Evolutionary conservation across 2,797 vertebrate species (phyloP).

Genomic region (Cuculus canorus): DNA sequence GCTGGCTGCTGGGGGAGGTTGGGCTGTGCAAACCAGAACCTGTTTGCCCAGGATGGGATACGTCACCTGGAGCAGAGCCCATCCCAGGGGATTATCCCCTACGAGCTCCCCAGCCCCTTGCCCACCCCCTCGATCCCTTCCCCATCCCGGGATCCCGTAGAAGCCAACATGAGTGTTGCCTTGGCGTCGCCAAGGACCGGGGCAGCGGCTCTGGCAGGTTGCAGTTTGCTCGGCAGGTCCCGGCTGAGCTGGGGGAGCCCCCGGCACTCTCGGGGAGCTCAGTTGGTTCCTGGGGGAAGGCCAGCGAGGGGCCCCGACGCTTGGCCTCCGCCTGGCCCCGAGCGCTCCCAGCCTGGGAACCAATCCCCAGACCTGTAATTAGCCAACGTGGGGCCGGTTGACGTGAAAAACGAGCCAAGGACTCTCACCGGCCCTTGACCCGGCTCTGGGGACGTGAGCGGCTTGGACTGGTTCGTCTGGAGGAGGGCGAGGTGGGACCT

Average conservation of each 20-base stretch:
- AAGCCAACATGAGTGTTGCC: background rate
- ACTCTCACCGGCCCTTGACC: background rate
- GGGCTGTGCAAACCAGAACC: background rate
- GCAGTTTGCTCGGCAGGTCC: background rate
- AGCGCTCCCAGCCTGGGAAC: background rate
- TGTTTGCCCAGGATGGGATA: background rate
- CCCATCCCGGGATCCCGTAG: rapidly evolving
- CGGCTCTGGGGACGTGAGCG: background rate
- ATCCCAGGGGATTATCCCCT: background rate
- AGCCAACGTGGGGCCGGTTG: background rate
- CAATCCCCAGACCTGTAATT: conserved; percentile 7
- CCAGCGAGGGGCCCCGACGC: background rate
- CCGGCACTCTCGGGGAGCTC: background rate
- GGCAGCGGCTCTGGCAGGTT: background rate
- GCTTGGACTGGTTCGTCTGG: background rate
- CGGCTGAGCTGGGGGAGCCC: background rate
- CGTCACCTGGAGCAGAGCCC: background rate
- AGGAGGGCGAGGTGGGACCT: rapidly evolving
- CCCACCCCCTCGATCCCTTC: background rate
- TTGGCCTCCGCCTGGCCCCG: background rate
- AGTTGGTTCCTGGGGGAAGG: background rate
- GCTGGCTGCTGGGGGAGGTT: background rate
- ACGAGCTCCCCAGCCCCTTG: rapidly evolving
- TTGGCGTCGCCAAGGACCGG: rapidly evolving
- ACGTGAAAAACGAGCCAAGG: background rate